Evolutionary conservation across 2,113 vertebrate species (phyloP), one percentile per base, ranked within the genome.

Genomic region (Alaudala cheleensis): DNA sequence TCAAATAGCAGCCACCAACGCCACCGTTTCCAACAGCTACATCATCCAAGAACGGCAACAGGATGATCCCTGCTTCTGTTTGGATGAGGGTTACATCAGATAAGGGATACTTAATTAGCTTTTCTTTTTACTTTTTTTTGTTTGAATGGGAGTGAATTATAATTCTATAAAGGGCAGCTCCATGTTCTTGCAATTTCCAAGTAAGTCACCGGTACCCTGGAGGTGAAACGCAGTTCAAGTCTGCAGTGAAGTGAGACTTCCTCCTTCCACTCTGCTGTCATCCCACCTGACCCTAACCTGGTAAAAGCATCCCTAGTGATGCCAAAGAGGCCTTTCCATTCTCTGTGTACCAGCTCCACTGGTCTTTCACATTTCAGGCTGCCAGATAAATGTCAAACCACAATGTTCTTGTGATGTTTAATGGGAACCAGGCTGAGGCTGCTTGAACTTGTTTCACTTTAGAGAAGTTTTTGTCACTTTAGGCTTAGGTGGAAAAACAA

Each of bases 221-320:
- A 95, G 97, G 96, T 97, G 96, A 91, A 87, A 89, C 13, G 90
- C 39, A 94, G 67, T 96, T 83, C 81, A 97, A 94, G 78, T 91
- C 80, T 76, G 69, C 80, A 92, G 91, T 69, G 94, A 96, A 95
- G 95, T 95, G 96, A 97, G 91, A 81, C 78, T 96, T 65, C 51
- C 72, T 74, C 60, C 71, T 90, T 94, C 92, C 64, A 79, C 72
- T 64, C 53, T 49, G 60, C 94, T 95, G 71, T 93, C 92, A 96
- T 83, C 44, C 4, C 87, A 96, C 88, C 93, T 97, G 97, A 97
- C 96, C 96, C 73, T 23, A 51, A 85, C 62, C 34, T 71, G 92
- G 80, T 94, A 97, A 92, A 96, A 96, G 94, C 95, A 94, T 93
- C 95, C 96, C 95, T 13, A 47, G 79, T 62, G 87, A 71, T 64